Percentiles rank a stretch among this genome's conserved stretches.
phyloP scores from a whole-genome alignment of 2,888 invertebrate species.

The Atrina japonica region DNA sequence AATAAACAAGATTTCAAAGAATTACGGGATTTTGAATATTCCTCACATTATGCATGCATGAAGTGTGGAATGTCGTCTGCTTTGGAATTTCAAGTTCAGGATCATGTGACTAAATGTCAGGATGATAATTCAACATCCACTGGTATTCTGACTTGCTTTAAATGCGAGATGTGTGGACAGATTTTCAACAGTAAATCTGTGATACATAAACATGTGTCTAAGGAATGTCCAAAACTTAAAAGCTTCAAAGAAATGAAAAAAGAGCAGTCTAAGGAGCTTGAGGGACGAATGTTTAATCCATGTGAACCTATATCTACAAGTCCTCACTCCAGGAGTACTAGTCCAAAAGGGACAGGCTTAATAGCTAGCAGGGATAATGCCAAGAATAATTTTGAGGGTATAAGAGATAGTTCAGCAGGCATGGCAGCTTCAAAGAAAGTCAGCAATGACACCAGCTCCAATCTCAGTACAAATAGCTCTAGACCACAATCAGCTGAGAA shows the following conservation, averaged over 20 bases:
- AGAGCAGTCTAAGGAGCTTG: no score
- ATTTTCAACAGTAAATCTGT: conserved; percentile 14
- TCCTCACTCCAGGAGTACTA: neutral
- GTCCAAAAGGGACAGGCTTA: neutral
- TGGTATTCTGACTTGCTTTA: conserved; percentile 16
- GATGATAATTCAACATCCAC: neutral
- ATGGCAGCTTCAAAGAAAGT: no score
- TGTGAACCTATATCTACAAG: no score
- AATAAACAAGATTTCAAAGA: neutral
- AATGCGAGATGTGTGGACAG: conserved; percentile 35
- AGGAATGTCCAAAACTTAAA: conserved; percentile 6
- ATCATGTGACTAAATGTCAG: conserved; percentile 15
- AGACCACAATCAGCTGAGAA: no score
- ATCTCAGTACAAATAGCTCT: no score
- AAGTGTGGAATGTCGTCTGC: conserved; percentile 21
- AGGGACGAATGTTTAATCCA: no score
- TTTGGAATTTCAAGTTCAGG: conserved; percentile 4
- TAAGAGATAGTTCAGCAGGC: no score
- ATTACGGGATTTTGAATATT: conserved; percentile 28
- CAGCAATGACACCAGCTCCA: no score
- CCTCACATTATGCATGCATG: conserved; percentile 15
- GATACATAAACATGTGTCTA: conserved; percentile 26
- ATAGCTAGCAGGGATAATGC: neutral
- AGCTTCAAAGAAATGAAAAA: no score
- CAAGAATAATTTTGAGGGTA: no score